Conservation (phyloP, 2,797 vertebrate genomes). For the Coracias cyanogaster region DNA sequence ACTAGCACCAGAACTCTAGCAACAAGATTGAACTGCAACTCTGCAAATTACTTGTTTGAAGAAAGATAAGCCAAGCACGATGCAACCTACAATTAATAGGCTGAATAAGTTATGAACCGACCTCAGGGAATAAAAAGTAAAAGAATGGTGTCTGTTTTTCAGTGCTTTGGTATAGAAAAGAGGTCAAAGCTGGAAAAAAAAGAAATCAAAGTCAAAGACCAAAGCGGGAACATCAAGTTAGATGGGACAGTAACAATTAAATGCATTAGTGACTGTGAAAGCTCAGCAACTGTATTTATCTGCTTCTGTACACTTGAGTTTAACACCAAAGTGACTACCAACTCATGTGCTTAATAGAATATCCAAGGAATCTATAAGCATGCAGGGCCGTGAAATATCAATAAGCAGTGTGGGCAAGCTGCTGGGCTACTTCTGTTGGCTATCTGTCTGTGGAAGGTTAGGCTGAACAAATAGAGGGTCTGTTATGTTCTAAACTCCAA, state of each 20-base stretch:
- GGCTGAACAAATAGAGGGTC: background rate
- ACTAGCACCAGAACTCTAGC: background rate
- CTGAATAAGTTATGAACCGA: constrained; percentile 43
- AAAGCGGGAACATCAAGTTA: background rate
- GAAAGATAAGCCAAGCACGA: constrained; percentile 11
- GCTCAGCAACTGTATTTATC: background rate
- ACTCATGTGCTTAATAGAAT: background rate
- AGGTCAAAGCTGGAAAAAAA: background rate
- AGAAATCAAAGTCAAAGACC: background rate
- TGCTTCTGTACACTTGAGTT: background rate
- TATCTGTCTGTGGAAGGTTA: background rate
- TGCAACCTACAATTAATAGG: constrained; percentile 26
- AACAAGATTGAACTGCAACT: background rate
- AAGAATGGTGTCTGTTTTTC: background rate
- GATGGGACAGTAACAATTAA: background rate
- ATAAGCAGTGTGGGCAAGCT: background rate
- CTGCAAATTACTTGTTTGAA: constrained; percentile 48
- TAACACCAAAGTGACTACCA: background rate
- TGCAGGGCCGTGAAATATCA: background rate
- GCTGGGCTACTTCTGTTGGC: background rate
- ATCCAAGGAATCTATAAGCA: background rate
- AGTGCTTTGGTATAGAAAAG: constrained; percentile 58
- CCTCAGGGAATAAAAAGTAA: constrained; percentile 37
- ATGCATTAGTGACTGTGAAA: background rate
- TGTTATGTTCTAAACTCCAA: background rate